phyloP scores from a whole-genome alignment of 1,140 invertebrate genomes.

The Melitaea cinxia region DNA sequence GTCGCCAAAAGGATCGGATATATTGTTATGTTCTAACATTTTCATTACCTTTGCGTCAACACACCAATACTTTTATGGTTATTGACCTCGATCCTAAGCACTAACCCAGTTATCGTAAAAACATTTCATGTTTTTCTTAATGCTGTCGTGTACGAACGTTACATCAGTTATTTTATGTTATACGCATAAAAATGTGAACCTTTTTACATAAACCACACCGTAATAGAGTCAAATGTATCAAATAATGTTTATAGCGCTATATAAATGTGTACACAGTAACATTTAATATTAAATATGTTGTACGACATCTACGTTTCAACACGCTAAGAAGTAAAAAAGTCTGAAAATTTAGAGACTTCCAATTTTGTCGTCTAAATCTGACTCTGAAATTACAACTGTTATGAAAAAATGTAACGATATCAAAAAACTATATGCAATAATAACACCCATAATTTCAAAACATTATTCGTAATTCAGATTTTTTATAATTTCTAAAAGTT shows the following conservation, averaged over 20 bases:
- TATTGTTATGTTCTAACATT: background rate
- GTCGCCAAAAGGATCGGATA: background rate
- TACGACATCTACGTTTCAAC: too few relatives aligned
- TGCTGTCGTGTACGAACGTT: slow-evolving; percentile 13
- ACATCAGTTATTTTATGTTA: slow-evolving; percentile 17
- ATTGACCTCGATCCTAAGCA: slow-evolving; percentile 14
- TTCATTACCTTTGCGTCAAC: slow-evolving; percentile 3
- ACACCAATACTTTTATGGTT: slow-evolving; percentile 13
- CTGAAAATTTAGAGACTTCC: too few relatives aligned
- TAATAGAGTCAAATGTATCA: background rate
- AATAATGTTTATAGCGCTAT: background rate
- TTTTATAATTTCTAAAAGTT: too few relatives aligned
- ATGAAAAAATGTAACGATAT: too few relatives aligned
- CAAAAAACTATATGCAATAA: too few relatives aligned
- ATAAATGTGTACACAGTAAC: background rate
- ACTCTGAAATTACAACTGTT: too few relatives aligned
- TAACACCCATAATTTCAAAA: too few relatives aligned
- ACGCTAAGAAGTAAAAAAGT: too few relatives aligned
- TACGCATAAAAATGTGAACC: slow-evolving; percentile 8
- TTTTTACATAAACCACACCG: background rate
- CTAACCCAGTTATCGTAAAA: slow-evolving; percentile 17
- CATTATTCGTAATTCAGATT: too few relatives aligned
- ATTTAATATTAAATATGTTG: background rate
- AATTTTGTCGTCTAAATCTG: too few relatives aligned
- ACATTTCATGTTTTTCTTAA: slow-evolving; percentile 26